Evolutionary conservation across 1,140 invertebrate species (phyloP), one percentile per base, ranked within the genome.

Genomic region (Microvelia longipes): DNA sequence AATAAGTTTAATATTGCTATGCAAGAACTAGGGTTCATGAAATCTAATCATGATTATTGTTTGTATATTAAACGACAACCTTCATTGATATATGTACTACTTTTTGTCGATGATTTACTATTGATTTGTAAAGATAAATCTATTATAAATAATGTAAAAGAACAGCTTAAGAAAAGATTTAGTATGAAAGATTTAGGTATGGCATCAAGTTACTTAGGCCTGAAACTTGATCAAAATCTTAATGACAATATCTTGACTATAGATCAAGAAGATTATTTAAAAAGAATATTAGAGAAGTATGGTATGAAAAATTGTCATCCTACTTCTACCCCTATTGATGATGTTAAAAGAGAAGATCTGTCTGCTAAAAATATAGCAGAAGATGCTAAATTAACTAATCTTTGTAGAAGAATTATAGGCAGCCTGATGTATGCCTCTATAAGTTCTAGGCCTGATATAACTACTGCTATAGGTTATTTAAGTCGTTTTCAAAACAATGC

Each of bases 21-120:
- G 19, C 24, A 70, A 65, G 72, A 69, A 14, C 65, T 71, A 2
- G 71, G 69, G 67, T 74, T 75, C 69, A 67, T 14, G 61, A 68
- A 60, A 66, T 70, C 68, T 28, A n/a, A 71, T 19, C 60, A 69
- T 60, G 72, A 75, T 66, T 29, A 25, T 29, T 73, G 68, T 35
- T 68, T 75, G 14, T 75, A 70, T 71, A 66, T 69, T 11, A 50
- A 50, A 19, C 5, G 19, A 50, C 35, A 50, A 11, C 35, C 35
- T 11, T 50, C 5, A 11, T 0, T 60, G 27, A n/a, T 69, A 15
- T 14, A 35, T 26, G 14, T 79, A 61, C 69, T 77, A 62, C 27
- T 77, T 11, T 79, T 78, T 77, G 78, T 79, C 11, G 78, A 80
- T 72, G 78, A 80, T 76, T 28, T 78, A 11, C 71, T 79, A 25